Evolutionary conservation across 2,797 vertebrate species (phyloP).

Genomic region (Parauchenoglanis punctatus): DNA sequence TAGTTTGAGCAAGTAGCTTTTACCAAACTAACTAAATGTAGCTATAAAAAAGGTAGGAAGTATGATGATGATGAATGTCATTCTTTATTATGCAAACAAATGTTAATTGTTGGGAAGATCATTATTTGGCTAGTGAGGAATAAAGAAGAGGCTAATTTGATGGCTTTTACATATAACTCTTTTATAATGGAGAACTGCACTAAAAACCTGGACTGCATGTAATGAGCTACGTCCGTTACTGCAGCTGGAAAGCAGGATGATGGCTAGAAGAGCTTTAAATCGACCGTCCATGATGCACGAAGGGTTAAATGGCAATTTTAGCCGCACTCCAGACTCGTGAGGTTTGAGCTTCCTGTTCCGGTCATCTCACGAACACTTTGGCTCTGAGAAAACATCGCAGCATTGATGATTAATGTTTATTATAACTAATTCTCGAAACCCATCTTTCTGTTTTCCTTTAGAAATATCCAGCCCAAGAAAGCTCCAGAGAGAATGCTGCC

Average conservation of each 20-base stretch:
- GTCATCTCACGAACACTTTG: neutral
- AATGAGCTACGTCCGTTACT: neutral
- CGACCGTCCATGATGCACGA: neutral
- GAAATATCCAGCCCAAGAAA: slow-evolving; percentile 93
- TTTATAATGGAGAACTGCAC: neutral
- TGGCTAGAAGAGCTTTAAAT: neutral
- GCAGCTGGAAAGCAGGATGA: too few species aligned
- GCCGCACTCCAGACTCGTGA: neutral
- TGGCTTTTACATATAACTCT: neutral
- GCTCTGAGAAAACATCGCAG: neutral
- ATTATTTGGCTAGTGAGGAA: neutral
- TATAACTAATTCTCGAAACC: neutral
- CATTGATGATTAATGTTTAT: neutral
- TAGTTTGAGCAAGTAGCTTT: neutral
- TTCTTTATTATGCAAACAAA: neutral
- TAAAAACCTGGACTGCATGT: neutral
- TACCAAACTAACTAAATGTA: too few species aligned
- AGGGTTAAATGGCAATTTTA: neutral
- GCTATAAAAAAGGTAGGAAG: neutral
- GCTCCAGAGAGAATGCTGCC: slow-evolving; percentile 78
- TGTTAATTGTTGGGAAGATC: neutral
- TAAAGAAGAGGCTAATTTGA: neutral
- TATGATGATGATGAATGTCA: neutral
- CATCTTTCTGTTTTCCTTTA: slow-evolving; percentile 51
- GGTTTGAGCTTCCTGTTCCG: neutral